Evolutionary conservation across 2,113 vertebrate species (phyloP), one percentile per base, ranked within the genome.

Genomic region (Mystacornis crossleyi): DNA sequence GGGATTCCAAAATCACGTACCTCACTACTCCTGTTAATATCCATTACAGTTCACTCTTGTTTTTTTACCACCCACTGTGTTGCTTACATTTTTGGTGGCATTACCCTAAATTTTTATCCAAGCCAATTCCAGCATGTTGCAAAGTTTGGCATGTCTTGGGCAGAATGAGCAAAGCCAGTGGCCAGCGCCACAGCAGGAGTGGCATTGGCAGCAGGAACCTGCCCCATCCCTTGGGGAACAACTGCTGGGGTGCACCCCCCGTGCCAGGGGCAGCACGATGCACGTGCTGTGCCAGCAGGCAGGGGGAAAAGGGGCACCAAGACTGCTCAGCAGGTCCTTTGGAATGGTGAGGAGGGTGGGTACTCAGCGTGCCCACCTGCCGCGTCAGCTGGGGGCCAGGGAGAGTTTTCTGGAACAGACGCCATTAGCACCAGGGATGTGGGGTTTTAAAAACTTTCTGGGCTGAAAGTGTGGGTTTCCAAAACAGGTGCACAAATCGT

Each of bases 251-350:
- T 28, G 29, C 16, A 24, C 0, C 0, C 8, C 28, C 28, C 1
- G 0, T 3, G 60, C 2, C 11, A 71, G 18, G 12, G 29, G 23
- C 50, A 47, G 40, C 0, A 0, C 51, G 23, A 5, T 14, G 11
- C 4, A 18, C 0, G 2, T 0, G 0, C 21, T 67, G 13, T 42
- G 18, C 14, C 48, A 80, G 13, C 20, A 82, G 51, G 6, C 18
- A 15, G 31, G 15, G 8, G 8, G 3, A 24, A 72, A 64, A 88
- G 19, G 43, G 28, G 6, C 33, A 34, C 36, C 38, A 17, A 51
- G 16, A 13, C 25, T 23, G 8, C n/a, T 18, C 21, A 55, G 36
- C 5, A 47, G 20, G 34, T 20, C 50, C 17, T 77, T 24, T 25
- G 38, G 45, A 69, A 57, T 8, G 8, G 7, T 43, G 34, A 13